These are phyloP conservation scores for Seira sanloemensis DNA, from an alignment of 2,888 invertebrate species.

Conservation along the genomic window DNA sequence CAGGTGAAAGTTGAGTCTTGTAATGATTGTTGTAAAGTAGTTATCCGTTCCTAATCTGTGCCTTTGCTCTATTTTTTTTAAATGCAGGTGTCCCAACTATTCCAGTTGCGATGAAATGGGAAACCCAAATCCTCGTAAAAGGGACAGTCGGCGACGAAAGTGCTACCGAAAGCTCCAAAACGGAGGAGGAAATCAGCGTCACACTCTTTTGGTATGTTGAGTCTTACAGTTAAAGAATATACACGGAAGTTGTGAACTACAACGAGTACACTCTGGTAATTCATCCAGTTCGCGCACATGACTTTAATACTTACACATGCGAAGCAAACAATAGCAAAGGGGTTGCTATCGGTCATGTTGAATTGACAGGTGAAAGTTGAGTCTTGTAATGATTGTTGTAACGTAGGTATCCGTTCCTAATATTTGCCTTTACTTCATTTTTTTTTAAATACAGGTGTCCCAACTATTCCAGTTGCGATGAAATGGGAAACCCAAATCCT, in stretches of 20 bases:
- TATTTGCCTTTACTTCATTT: too few relatives aligned
- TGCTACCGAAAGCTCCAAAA: conserved; percentile 25
- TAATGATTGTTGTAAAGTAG: too few relatives aligned
- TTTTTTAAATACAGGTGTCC: conserved; percentile 78
- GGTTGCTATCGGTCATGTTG: conserved; percentile 83
- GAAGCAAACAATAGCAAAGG: conserved; percentile 86
- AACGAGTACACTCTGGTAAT: conserved; percentile 82
- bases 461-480: conserved; percentile 83
- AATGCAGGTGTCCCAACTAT: conserved; percentile 82
- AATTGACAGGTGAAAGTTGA: conserved; percentile 88
- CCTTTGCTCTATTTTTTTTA: too few relatives aligned
- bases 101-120: conserved; percentile 80
- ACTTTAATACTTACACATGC: conserved; percentile 88
- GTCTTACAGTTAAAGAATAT: conserved; percentile 82
- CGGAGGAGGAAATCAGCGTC: conserved; percentile 76
- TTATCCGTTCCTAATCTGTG: too few relatives aligned
- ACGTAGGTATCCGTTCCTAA: too few relatives aligned
- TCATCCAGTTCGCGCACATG: conserved; percentile 81
- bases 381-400: too few relatives aligned
- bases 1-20: too few relatives aligned
- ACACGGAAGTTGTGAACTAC: conserved; percentile 78
- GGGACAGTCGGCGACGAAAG: conserved; percentile 31
- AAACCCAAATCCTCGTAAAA: conserved; percentile 56
- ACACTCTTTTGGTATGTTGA: conserved; percentile 90
- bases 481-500: conserved; percentile 68